Base-by-base conservation (phyloP, 2,797 vertebrate genomes). In the Linurgus olivaceus region DNA sequence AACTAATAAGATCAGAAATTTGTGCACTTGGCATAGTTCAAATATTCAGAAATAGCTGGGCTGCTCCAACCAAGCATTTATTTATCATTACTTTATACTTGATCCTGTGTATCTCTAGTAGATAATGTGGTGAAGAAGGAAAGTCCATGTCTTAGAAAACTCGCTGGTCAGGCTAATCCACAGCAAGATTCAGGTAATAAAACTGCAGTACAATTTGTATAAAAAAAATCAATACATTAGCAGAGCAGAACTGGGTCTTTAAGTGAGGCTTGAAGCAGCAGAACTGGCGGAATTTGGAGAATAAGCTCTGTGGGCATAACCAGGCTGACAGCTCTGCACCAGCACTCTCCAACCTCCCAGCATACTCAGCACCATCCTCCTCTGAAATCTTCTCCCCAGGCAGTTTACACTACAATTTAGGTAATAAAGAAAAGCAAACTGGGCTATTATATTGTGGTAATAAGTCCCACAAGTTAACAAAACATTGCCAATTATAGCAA, bases 381-480 rank as follows among this genome's bases (percentile, higher is more conserved):
- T 31, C 58, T 4, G 11, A 90, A 80, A 71, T 83, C 61, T 58
- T 59, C 63, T 89, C 74, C 74, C 63, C 63, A 86, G 76, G 23
- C 20, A 70, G 67, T 85, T 90, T 79, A 66, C 38, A 29, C n/a
- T 45, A 55, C 48, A 74, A 50, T 57, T 91, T 47, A 85, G 51
- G 40, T 17, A 4, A 76, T 35, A 37, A 19, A 55, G 57, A 87
- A 81, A 82, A 73, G 31, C 47, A 86, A 91, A 80, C 25, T 9
- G 50, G 10, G 7, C 57, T 72, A 75, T 92, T 79, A 89, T 80
- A 33, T 65, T 87, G 78, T 74, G 72, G 80, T 74, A 92, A 13
- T 74, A 77, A 91, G 26, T 57, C 79, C 87, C 87, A 87, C 47
- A 86, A 68, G 82, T 90, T 94, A 94, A 95, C 94, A 92, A 96